Percentiles rank a stretch among this genome's conserved stretches.
phyloP scores from a whole-genome alignment of 2,797 vertebrate genomes.

The Enteromius radiatus region DNA sequence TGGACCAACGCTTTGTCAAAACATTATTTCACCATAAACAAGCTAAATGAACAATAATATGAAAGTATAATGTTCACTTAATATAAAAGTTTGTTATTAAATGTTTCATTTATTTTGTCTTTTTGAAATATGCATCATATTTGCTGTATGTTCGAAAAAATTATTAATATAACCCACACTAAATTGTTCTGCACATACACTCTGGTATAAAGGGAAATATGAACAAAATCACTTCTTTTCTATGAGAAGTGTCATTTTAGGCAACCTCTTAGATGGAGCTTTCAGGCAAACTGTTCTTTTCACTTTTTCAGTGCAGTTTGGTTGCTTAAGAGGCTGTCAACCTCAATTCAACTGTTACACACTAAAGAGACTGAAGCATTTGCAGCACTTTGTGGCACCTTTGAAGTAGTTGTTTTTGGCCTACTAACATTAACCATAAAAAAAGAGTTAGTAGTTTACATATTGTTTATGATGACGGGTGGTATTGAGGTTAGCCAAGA shows the following conservation, averaged over 20 bases:
- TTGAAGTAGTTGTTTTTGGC: constrained; percentile 28
- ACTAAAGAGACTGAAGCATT: not conserved
- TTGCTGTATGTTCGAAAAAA: not conserved
- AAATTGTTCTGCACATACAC: not conserved
- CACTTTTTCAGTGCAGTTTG: not conserved
- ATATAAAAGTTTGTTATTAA: not conserved
- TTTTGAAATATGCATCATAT: not conserved
- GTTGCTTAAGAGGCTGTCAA: not conserved
- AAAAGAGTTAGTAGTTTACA: constrained; percentile 1
- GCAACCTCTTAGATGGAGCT: not conserved
- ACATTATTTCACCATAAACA: not conserved
- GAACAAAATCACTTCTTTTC: not conserved
- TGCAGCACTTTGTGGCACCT: not conserved
- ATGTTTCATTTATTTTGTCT: not conserved
- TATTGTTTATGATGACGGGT: not conserved
- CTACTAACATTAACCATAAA: not conserved
- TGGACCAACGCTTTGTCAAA: not conserved
- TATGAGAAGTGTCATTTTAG: not conserved
- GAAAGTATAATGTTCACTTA: not conserved
- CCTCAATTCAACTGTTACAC: not conserved
- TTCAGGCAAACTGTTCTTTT: not conserved
- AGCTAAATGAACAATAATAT: not conserved
- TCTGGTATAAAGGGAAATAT: not conserved
- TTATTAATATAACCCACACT: not conserved
- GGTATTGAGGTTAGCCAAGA: not conserved